Evolutionary conservation across 2,888 invertebrate species (phyloP), one percentile per base, ranked within the genome.

Genomic region (Acleris sparsana): DNA sequence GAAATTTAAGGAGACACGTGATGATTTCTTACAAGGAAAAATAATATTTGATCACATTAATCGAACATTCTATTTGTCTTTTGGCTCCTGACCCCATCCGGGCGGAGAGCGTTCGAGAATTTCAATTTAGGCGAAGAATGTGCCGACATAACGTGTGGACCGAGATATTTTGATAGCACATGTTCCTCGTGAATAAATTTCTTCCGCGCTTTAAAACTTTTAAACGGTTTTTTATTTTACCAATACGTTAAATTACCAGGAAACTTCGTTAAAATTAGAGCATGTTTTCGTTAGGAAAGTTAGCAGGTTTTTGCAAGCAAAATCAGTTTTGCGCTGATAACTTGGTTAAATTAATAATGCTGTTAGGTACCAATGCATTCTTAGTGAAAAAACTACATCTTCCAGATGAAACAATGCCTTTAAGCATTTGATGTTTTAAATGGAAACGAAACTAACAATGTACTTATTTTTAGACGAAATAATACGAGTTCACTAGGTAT

Each of bases 91-190:
- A 88, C 87, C 88, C 87, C 86, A 80, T 86, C 89, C 87, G 84
- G 81, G 80, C 80, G 89, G 87, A 86, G 86, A 87, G 86, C 88
- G 89, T 87, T 88, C 87, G 89, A 92, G 93, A 93, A 93, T 93
- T 93, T 92, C 93, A 93, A 93, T 93, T 93, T 93, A 92, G 87
- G 92, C 92, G 93, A 93, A 93, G 93, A 93, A 93, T 93, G 93
- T 87, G 93, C 89, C 92, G 88, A 92, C 92, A 91, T 90, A 92
- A 91, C 92, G 91, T 91, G 92, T 91, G 88, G 89, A 89, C 89
- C 90, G 88, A 91, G 92, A 92, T 92, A 92, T 92, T 92, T 92
- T 92, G 92, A 92, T 92, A 92, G 92, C 90, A 90, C 90, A 92
- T 92, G 91, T 88, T 89, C 89, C 86, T 86, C 87, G 86, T 87